Evolutionary conservation across 1,140 invertebrate species (phyloP).

Genomic region (Zaprionus taronus): DNA sequence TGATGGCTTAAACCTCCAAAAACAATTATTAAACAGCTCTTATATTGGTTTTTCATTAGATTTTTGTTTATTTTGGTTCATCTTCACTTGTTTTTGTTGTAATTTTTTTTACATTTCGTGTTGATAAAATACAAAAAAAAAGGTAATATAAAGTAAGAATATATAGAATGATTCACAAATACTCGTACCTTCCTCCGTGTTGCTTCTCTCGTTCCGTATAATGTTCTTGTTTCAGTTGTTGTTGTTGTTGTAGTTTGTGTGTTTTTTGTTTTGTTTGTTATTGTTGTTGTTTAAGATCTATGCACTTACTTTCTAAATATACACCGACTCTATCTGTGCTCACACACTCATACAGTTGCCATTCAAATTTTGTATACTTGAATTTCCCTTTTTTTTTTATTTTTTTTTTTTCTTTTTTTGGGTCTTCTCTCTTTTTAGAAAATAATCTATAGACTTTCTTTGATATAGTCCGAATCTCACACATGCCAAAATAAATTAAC

Average conservation of each 20-base stretch:
- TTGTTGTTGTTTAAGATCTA: conserved; percentile 37
- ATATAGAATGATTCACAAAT: conserved; percentile 47
- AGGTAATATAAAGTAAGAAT: conserved; percentile 10
- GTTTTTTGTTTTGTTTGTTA: conserved; percentile 12
- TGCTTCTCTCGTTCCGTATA: conserved; percentile 15
- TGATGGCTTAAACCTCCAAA: too few species aligned
- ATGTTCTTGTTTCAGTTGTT: conserved; percentile 16
- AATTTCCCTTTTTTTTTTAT: background rate
- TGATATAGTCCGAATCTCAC: conserved; percentile 22
- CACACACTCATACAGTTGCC: conserved; percentile 10
- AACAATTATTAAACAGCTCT: background rate
- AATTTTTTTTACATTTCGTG: conserved; percentile 41
- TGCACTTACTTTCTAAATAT: conserved; percentile 49
- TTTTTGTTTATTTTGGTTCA: conserved; percentile 42
- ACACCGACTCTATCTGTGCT: conserved; percentile 24
- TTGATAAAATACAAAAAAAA: conserved; percentile 24
- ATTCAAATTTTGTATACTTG: conserved; percentile 4
- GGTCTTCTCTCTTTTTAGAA: conserved; percentile 3
- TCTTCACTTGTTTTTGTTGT: conserved; percentile 22
- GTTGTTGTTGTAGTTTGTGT: conserved; percentile 17
- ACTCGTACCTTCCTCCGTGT: conserved; percentile 36
- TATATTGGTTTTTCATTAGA: conserved; percentile 8
- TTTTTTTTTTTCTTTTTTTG: conserved; percentile 4
- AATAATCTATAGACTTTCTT: conserved; percentile 3
- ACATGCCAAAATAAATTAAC: conserved; percentile 10